Conservation (phyloP, 2,113 vertebrate species). For the Dolichallabes microphthalmus region DNA sequence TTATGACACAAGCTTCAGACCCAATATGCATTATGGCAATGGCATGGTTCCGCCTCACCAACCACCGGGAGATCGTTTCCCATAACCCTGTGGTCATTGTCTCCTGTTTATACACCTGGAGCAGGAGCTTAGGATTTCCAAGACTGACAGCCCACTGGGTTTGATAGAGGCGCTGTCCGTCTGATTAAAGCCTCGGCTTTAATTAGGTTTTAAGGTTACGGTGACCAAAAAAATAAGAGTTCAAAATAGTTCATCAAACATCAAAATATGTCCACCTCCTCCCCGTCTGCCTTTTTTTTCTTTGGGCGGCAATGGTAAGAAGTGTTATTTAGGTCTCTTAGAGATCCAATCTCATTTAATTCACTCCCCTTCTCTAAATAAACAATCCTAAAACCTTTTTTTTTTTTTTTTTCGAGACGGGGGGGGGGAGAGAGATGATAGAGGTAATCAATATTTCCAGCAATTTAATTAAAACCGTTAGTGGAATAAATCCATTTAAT, state of each 20-base stretch:
- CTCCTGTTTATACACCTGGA: conserved; percentile 40
- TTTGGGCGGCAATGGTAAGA: conserved; percentile 87
- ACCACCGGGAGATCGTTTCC: conserved; percentile 46
- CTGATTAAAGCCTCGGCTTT: conserved; percentile 86
- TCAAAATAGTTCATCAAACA: conserved; percentile 98
- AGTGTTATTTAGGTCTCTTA: conserved; percentile 83
- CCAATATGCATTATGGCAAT: conserved; percentile 61
- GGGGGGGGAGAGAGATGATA: conserved; percentile 95
- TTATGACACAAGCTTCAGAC: conserved; percentile 54
- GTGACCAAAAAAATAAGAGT: conserved; percentile 86
- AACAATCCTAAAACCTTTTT: conserved; percentile 92
- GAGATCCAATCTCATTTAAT: conserved; percentile 90
- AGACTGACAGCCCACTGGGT: conserved; percentile 58
- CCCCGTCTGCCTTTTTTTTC: conserved; percentile 71
- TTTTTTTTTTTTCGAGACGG: conserved; percentile 78
- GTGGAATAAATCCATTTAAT: conserved; percentile 99
- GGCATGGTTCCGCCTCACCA: conserved; percentile 50
- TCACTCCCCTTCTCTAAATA: conserved; percentile 89
- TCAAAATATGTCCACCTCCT: conserved; percentile 75
- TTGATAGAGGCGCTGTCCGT: conserved; percentile 77
- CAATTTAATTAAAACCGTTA: conserved; percentile 99
- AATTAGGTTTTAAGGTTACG: conserved; percentile 97
- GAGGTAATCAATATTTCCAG: conserved; percentile 99
- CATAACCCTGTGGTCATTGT: conserved; percentile 1
- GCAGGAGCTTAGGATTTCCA: conserved; percentile 16